Percentiles rank a stretch among this genome's conserved stretches.
These are phyloP conservation scores for Megaustenia siamemsis DNA, from an alignment of 2,888 invertebrate species.

Conservation along the genomic window DNA sequence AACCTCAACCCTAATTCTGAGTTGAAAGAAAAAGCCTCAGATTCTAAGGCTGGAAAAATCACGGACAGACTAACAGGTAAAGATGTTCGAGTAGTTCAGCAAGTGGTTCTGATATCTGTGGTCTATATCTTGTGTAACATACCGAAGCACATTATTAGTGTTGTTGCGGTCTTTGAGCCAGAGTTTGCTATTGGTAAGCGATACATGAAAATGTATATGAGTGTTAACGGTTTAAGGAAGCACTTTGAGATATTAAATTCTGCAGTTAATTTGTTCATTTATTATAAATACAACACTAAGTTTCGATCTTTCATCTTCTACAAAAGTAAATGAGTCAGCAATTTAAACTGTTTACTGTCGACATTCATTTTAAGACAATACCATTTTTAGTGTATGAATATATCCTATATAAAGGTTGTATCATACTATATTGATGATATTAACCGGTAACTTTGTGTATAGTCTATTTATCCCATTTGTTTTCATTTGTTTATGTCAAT, in stretches of 20 bases:
- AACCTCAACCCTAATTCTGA: background rate
- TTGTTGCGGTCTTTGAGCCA: background rate
- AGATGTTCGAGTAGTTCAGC: background rate
- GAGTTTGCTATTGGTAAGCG: slow-evolving; percentile 7
- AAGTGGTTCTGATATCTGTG: slow-evolving; percentile 17
- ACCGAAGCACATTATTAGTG: background rate
- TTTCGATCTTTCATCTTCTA: background rate
- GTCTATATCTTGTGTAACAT: slow-evolving; percentile 13
- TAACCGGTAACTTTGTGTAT: too few species aligned
- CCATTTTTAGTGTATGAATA: too few species aligned
- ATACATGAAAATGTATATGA: background rate
- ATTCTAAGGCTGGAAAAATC: background rate
- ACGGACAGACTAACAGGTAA: background rate
- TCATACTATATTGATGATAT: too few species aligned
- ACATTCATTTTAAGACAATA: too few species aligned
- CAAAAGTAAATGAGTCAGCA: background rate
- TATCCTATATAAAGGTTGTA: too few species aligned
- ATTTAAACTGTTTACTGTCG: too few species aligned
- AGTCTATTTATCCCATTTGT: too few species aligned
- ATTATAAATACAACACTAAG: slow-evolving; percentile 30
- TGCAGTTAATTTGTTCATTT: slow-evolving; percentile 22
- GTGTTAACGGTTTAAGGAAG: background rate
- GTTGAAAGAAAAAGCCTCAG: background rate
- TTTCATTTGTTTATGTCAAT: too few species aligned
- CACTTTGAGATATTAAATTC: slow-evolving; percentile 14